phyloP scores from a whole-genome alignment of 2,888 invertebrate genomes.

The Lepidocyrtoides sp. region DNA sequence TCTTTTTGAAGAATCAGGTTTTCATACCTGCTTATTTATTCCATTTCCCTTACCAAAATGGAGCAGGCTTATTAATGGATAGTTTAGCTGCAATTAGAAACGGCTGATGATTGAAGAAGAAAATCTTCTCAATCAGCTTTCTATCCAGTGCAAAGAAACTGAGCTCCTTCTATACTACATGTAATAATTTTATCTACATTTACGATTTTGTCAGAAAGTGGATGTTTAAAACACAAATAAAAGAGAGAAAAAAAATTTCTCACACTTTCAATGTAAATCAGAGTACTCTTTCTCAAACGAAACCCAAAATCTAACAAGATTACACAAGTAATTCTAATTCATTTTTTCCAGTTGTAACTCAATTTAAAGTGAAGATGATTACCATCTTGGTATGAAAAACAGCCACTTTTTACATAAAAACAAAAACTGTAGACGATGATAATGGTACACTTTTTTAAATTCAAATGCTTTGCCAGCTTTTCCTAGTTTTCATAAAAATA shows the following conservation, averaged over 20 bases:
- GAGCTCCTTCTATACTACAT: no score
- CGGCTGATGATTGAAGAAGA: slow-evolving; percentile 57
- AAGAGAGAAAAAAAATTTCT: background rate
- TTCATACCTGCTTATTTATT: background rate
- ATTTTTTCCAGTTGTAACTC: no score
- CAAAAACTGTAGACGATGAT: no score
- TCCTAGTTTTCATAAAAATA: background rate
- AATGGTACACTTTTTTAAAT: no score
- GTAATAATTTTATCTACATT: background rate
- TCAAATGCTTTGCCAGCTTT: no score
- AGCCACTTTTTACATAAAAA: no score
- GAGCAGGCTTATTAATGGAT: background rate
- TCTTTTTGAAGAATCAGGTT: slow-evolving; percentile 56
- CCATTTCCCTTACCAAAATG: background rate
- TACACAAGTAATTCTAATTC: no score
- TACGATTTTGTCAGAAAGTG: slow-evolving; percentile 8
- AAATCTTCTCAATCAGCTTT: slow-evolving; percentile 59
- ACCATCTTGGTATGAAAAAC: no score
- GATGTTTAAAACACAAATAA: background rate
- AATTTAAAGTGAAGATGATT: no score
- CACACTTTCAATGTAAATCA: background rate
- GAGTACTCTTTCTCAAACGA: no score
- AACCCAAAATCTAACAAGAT: no score
- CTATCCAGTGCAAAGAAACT: background rate
- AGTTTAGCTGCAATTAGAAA: slow-evolving; percentile 59